Conservation (phyloP, 2,888 invertebrate species). For the Hymenopus coronatus region DNA sequence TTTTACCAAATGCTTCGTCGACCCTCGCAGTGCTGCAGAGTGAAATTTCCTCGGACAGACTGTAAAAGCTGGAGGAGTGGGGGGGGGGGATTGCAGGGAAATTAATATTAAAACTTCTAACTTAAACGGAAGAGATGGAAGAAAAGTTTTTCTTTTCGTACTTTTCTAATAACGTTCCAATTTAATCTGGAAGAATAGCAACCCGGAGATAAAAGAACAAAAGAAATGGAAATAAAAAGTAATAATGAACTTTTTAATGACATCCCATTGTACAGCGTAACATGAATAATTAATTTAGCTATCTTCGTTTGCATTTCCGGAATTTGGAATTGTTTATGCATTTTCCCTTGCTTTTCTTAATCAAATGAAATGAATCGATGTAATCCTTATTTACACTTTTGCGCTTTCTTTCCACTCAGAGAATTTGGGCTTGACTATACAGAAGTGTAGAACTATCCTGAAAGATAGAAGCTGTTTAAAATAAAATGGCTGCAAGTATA, state of each 20-base stretch:
- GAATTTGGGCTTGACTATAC: background rate
- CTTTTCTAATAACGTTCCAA: background rate
- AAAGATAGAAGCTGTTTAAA: no score
- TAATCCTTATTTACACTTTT: background rate
- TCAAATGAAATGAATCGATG: background rate
- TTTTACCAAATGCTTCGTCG: background rate
- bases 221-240: slow-evolving; percentile 6
- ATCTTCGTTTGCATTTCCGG: background rate
- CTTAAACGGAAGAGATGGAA: background rate
- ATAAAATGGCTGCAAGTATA: no score
- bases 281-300: background rate
- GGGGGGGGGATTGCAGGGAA: background rate
- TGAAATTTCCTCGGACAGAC: background rate
- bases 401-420: background rate
- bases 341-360: background rate
- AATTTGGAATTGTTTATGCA: background rate
- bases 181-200: slow-evolving; percentile 16
- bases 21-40: background rate
- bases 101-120: background rate
- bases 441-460: no score
- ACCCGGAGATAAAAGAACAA: slow-evolving; percentile 1
- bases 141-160: background rate
- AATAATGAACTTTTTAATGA: slow-evolving; percentile 18
- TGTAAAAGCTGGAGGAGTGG: background rate
- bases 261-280: background rate